Conservation (phyloP, 2,113 vertebrate species). For the Hylia prasina region DNA sequence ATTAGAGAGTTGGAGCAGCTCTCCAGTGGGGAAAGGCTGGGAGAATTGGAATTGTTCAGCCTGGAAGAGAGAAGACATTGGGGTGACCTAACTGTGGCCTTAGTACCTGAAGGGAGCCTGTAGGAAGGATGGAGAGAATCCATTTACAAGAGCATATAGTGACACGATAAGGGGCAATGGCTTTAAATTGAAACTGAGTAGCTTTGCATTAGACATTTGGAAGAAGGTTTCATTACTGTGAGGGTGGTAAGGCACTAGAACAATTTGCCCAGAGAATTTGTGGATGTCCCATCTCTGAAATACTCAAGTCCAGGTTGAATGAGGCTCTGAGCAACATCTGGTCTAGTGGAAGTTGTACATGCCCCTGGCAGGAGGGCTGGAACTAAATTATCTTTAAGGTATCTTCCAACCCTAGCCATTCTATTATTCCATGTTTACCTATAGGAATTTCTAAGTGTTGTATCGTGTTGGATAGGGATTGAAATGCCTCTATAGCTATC, state of each 20-base stretch:
- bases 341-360: fast-evolving
- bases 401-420: neutral
- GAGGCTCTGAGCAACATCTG: neutral
- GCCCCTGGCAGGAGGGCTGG: neutral
- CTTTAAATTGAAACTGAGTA: neutral
- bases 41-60: neutral
- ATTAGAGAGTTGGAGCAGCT: neutral
- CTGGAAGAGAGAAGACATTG: neutral
- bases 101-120: neutral
- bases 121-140: neutral
- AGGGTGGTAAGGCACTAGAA: neutral
- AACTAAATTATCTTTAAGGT: neutral
- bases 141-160: neutral
- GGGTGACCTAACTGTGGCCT: neutral
- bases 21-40: neutral
- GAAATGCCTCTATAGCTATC: neutral
- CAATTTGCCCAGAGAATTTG: neutral
- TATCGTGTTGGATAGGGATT: neutral
- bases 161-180: neutral
- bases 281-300: neutral
- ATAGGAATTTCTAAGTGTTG: neutral
- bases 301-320: neutral
- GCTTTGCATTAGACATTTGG: neutral
- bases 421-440: neutral
- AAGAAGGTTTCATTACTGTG: neutral